Evolutionary conservation across 2,888 invertebrate species (phyloP), one percentile per base, ranked within the genome.

Genomic region (Scaeva pyrastri): DNA sequence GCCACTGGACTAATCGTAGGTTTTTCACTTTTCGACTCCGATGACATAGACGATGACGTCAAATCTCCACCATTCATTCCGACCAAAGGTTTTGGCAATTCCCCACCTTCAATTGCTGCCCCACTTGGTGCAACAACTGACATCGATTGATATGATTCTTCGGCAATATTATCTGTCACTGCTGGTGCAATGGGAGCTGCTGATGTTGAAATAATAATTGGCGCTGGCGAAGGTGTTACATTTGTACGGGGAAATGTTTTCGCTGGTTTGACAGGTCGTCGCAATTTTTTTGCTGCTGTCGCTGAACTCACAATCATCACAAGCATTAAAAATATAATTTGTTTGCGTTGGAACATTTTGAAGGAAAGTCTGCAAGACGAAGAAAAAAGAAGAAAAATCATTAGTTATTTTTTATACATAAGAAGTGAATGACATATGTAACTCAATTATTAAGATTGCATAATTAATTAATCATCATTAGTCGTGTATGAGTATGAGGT

Each of bases 221-320:
- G 88, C 86, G 89, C 88, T 75, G 90, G 89, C 88, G 90, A 88
- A 80, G 92, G 91, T 88, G 91, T 90, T 64, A 91, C 91, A 88
- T 91, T 91, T 74, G 90, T 91, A 88, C 91, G 91, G 87, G 91
- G 91, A 91, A 91, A 91, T 88, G 92, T 91, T 90, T 91, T 89
- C 82, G 91, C 91, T 88, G 91, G 91, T 89, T 90, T 90, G 86
- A 91, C 91, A 88, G 91, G 91, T 89, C 91, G 91, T 88, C 91
- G 91, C 74, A 89, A 91, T 89, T 91, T 91, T 87, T 92, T 91
- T 84, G 91, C 91, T 80, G 91, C 91, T 76, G 89, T 89, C 88
- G 90, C 91, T 87, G 90, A 89, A 89, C 91, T 91, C 82, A 91
- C 90, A 88, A 91, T 89, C 88, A 91, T 88, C 83, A 91, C 90